These are phyloP conservation scores for Mactromeris polynyma DNA, from an alignment of 2,888 invertebrate species.

Conservation along the genomic window DNA sequence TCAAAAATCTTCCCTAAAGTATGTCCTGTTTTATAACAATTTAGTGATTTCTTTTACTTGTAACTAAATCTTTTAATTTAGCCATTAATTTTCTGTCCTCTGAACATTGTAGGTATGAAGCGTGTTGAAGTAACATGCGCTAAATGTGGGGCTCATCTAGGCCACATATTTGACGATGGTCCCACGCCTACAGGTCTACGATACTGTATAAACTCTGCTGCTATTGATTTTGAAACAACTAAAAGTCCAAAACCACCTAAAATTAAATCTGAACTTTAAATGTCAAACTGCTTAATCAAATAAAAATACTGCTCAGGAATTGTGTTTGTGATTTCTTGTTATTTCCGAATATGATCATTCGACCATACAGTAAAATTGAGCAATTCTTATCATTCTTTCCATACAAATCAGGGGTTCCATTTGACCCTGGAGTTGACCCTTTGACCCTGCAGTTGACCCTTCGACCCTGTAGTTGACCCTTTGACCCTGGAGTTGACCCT, in stretches of 20 bases:
- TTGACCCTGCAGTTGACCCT: too few species aligned
- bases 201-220: slow-evolving; percentile 86
- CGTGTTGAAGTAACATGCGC: slow-evolving; percentile 85
- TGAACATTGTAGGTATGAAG: slow-evolving; percentile 78
- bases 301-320: background rate
- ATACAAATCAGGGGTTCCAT: too few species aligned
- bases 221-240: slow-evolving; percentile 69
- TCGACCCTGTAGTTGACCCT: too few species aligned
- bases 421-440: too few species aligned
- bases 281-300: background rate
- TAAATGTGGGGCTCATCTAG: slow-evolving; percentile 85
- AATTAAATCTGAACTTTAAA: slow-evolving; percentile 70
- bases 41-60: background rate
- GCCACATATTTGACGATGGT: slow-evolving; percentile 87
- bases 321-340: background rate
- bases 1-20: too few species aligned
- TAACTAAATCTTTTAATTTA: background rate
- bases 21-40: too few species aligned
- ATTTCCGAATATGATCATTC: background rate
- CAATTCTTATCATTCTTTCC: too few species aligned
- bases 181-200: slow-evolving; percentile 83
- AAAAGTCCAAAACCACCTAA: slow-evolving; percentile 33
- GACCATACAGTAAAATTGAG: too few species aligned
- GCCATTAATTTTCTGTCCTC: background rate
- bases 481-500: too few species aligned